Evolutionary conservation across 1,140 invertebrate species (phyloP).

Genomic region (Anoplophora glabripennis): DNA sequence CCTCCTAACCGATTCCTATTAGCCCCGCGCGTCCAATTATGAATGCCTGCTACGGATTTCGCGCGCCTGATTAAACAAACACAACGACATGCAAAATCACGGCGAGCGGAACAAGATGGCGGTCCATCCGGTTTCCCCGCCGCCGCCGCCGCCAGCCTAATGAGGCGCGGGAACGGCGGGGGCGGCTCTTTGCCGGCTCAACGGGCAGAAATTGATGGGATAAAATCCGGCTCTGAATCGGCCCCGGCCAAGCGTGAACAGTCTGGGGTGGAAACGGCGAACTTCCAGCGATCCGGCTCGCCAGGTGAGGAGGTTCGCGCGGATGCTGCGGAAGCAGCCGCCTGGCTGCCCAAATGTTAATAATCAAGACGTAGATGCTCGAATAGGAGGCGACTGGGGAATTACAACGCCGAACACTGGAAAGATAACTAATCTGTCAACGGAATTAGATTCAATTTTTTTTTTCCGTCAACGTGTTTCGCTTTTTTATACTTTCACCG

Average conservation of each 20-base stretch:
- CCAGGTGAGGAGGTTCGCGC: constrained; percentile 10
- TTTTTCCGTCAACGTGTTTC: too few species aligned
- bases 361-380: neutral
- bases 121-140: constrained; percentile 29
- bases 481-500: too few species aligned
- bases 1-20: neutral
- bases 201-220: constrained; percentile 65
- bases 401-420: too few species aligned
- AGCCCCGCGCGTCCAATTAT: constrained; percentile 39
- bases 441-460: too few species aligned
- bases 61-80: constrained; percentile 43
- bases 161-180: constrained; percentile 18
- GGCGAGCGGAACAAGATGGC: constrained; percentile 44
- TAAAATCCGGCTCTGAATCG: constrained; percentile 65
- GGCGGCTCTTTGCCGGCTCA: constrained; percentile 59
- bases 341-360: constrained; percentile 25
- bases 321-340: constrained; percentile 15
- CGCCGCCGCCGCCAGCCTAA: neutral
- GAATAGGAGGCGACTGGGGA: constrained; percentile 20
- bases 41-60: constrained; percentile 37
- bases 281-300: constrained; percentile 11
- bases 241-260: constrained; percentile 58
- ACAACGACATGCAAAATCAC: constrained; percentile 46
- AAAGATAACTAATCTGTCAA: too few species aligned
- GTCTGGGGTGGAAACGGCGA: constrained; percentile 2